Percentiles rank a stretch among this genome's conserved stretches.
phyloP scores from a whole-genome alignment of 2,797 vertebrate genomes.

The Rachycentron canadum region DNA sequence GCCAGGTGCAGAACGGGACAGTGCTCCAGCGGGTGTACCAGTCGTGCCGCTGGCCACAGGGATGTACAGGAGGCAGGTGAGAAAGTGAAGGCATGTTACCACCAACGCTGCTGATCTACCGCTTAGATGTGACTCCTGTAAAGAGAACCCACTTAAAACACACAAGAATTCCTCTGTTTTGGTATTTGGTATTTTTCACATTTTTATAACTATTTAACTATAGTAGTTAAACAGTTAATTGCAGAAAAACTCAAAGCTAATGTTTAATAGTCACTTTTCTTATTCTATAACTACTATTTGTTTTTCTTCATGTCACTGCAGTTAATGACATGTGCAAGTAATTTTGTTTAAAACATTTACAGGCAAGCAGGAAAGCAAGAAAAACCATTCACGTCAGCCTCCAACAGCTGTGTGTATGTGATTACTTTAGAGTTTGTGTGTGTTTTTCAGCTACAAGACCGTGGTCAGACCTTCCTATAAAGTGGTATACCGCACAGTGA shows the following conservation, averaged over 20 bases:
- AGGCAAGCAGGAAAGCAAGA: not conserved
- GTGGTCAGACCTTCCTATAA: constrained; percentile 92
- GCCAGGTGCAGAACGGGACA: constrained; percentile 96
- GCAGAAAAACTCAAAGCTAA: not conserved
- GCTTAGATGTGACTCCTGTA: not conserved
- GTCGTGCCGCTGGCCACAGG: constrained; percentile 94
- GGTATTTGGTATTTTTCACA: not conserved
- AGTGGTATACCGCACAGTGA: constrained; percentile 92
- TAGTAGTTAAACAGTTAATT: not conserved
- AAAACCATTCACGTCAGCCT: too few species aligned
- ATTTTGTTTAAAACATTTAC: not conserved
- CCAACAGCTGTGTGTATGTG: not conserved
- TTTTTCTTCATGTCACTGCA: not conserved
- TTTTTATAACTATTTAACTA: not conserved
- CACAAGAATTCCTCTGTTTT: not conserved
- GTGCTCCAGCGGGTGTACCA: constrained; percentile 94
- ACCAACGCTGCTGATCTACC: not conserved
- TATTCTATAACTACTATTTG: too few species aligned
- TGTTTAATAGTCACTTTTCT: not conserved
- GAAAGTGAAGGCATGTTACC: constrained; percentile 27
- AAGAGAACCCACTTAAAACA: not conserved
- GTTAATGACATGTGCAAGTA: not conserved
- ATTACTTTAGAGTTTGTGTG: constrained; percentile 10
- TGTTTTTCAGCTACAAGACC: constrained; percentile 90
- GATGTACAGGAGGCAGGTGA: constrained; percentile 92